Evolutionary conservation across 2,113 vertebrate genomes (phyloP), one percentile per base, ranked within the genome.

Genomic region (Pontoporia blainvillei): DNA sequence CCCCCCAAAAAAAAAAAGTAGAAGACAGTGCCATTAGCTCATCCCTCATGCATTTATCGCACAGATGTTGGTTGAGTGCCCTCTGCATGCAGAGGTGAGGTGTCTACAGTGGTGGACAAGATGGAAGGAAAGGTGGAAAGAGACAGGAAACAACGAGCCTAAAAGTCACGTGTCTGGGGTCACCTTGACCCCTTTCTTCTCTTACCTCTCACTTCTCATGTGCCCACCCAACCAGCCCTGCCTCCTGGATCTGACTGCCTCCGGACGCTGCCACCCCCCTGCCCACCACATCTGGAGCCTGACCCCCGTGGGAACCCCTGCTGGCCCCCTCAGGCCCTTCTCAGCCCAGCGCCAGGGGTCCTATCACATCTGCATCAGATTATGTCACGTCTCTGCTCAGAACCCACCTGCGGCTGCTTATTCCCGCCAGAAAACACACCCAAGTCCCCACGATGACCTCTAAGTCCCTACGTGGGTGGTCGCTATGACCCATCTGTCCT

Each of bases 401-500:
- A 29, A 83, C 11, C 34, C 18, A 8, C 44, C 17, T 2, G 54
- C 0, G 1, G 44, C 13, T 36, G 21, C 46, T 75, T 10, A 0
- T 57, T 36, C 34, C 67, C 0, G 0, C 49, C 93, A 23, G 57
- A 64, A 17, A 49, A 49, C 44, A 49, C 44, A 6, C 17, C 44
- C 73, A 2, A 44, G 46, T 6, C 57, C 84, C 46, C 67, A 23
- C 11, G 5, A 17, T 13, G 39, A 18, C 62, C 72, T 6, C 1
- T 5, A 13, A 21, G 39, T 11, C 78, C 76, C 64, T 39, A 8
- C 23, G 0, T 0, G 25, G 39, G 34, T 27, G n/a, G n/a, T 39
- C 2, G 5, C 46, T 20, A 0, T 46, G 1, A 2, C 59, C 0
- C 0, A 0, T 31, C 52, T 13, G 6, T 52, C 34, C 20, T 0